These are phyloP conservation scores for Anguilla obscura DNA, from an alignment of 2,797 vertebrate genomes.

Conservation along the genomic window DNA sequence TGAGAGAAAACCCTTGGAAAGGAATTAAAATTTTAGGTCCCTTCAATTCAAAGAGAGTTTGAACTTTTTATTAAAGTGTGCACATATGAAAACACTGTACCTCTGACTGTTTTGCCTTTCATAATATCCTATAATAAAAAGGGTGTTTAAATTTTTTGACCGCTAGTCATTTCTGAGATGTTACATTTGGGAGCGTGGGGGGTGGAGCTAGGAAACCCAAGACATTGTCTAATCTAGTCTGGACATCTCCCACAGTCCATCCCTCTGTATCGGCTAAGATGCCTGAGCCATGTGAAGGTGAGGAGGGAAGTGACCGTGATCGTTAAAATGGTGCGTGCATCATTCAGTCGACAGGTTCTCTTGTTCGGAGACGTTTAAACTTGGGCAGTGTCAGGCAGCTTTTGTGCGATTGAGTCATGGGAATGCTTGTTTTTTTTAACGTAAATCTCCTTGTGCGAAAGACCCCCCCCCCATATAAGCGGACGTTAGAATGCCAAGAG, in stretches of 20 bases:
- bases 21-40: too few relatives aligned
- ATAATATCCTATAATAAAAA: too few relatives aligned
- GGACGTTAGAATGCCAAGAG: not conserved
- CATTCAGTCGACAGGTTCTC: constrained; percentile 50
- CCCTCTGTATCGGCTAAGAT: not conserved
- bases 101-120: too few relatives aligned
- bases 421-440: not conserved
- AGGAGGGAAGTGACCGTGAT: constrained; percentile 44
- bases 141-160: too few relatives aligned
- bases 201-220: not conserved
- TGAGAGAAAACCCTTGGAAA: too few relatives aligned
- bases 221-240: not conserved
- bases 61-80: not conserved
- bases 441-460: not conserved
- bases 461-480: not conserved
- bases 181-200: not conserved
- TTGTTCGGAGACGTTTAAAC: constrained; percentile 41
- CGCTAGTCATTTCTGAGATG: not conserved
- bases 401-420: not conserved
- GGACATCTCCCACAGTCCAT: not conserved
- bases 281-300: not conserved
- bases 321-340: constrained; percentile 39
- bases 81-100: not conserved
- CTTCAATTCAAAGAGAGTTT: too few relatives aligned
- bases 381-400: constrained; percentile 15